Evolutionary conservation across 64 coral and sea anemone species (phyloP), one percentile per base, ranked within the genome.

Genomic region (Exaiptasia diaphana): DNA sequence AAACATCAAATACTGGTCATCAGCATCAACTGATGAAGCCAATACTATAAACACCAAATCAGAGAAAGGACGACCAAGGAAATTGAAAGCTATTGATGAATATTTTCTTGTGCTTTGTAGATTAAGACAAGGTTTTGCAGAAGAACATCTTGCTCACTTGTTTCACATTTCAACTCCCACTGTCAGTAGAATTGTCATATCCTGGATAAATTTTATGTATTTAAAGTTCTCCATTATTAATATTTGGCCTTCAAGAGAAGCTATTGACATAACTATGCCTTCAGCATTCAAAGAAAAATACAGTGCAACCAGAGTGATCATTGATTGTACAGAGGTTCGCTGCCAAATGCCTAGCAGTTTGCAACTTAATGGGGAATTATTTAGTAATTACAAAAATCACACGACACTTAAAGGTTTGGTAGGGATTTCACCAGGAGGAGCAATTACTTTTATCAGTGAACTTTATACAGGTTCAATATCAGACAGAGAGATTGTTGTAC

Each of bases 341-440:
- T 83, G 80, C 21, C 18, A 83, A 29, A 83, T 83, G 63, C 80
- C 80, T 17, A 82, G 79, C 20, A 82, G 79, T 48, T 31, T 82
- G 4, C 67, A 41, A 39, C 21, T 83, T 36, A 83, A 83, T 46
- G 38, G 14, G 13, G 62, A 82, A 82, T 22, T 71, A 13, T 80
- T 50, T 27, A 80, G 77, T 80, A 31, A 13, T 25, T 78, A 78
- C 36, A 78, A 58, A 53, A 46, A 57, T 38, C 80, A 83, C 23
- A 71, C 80, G 9, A 53, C 8, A 33, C 21, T 74, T 2, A 74
- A 74, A 50, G 71, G 73, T 2, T 22, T 58, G 74, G 42, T 82
- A 49, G 79, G 46, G 4, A 82, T 82, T 43, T 24, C 79, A 35
- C 79, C 79, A 13, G 37, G 36, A 0, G 79, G 62, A 22, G 35